phyloP scores from a whole-genome alignment of 1,140 invertebrate genomes.

The Papilio machaon region DNA sequence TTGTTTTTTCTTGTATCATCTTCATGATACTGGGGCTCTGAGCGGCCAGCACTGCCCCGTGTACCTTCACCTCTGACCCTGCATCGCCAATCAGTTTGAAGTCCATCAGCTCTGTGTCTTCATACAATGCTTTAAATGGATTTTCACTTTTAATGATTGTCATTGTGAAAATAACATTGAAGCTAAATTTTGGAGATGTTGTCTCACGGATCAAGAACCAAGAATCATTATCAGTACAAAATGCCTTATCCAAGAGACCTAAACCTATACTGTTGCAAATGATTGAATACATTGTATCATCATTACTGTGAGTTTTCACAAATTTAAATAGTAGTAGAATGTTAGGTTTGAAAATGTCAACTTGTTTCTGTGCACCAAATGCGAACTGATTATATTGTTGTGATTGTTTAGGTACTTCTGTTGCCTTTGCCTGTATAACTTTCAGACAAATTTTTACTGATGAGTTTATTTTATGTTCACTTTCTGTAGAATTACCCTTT shows the following conservation, averaged over 20 bases:
- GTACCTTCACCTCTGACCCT: background rate
- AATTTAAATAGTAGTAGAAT: slow-evolving; percentile 23
- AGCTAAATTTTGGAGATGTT: background rate
- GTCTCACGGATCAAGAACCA: slow-evolving; percentile 7
- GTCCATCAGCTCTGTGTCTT: slow-evolving; percentile 22
- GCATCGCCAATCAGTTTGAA: slow-evolving; percentile 11
- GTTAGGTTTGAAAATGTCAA: background rate
- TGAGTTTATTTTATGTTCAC: background rate
- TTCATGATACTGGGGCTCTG: background rate
- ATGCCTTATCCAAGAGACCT: background rate
- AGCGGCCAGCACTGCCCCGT: slow-evolving; percentile 3
- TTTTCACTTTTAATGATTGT: slow-evolving; percentile 14
- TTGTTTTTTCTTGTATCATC: slow-evolving; percentile 23
- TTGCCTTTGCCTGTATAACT: background rate
- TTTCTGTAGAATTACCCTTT: background rate
- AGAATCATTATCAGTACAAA: slow-evolving; percentile 18
- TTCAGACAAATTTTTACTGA: background rate
- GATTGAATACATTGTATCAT: slow-evolving; percentile 7
- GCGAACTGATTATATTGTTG: background rate
- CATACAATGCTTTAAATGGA: slow-evolving; percentile 24
- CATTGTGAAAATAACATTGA: background rate
- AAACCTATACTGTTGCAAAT: background rate
- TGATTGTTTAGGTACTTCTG: background rate
- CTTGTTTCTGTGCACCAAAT: background rate
- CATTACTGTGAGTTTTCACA: background rate